Conservation (phyloP, 2,797 vertebrate species). For the Erpetoichthys calabaricus region DNA sequence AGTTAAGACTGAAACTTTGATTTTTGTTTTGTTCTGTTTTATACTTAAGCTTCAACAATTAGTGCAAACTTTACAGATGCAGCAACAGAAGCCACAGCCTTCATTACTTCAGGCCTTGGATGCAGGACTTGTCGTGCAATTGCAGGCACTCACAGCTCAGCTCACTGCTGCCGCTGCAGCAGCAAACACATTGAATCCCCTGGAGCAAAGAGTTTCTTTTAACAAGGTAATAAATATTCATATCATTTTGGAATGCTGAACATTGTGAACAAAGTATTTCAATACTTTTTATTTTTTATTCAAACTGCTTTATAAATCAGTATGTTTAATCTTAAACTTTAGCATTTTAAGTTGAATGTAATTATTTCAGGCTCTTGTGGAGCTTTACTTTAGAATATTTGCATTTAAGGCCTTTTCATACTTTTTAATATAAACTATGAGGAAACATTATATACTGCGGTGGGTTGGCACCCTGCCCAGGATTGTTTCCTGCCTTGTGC, state of each 20-base stretch:
- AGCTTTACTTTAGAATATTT: too few relatives aligned
- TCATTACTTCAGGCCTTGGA: constrained; percentile 91
- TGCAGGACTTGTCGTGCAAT: constrained; percentile 87
- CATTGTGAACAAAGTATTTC: neutral
- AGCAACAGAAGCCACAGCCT: constrained; percentile 95
- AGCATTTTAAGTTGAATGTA: too few relatives aligned
- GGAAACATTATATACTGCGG: too few relatives aligned
- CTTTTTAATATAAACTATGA: too few relatives aligned
- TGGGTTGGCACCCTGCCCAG: too few relatives aligned
- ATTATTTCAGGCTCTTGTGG: too few relatives aligned
- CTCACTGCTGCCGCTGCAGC: constrained; percentile 87
- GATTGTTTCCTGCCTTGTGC: too few relatives aligned
- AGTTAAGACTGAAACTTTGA: neutral
- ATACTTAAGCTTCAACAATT: constrained; percentile 78
- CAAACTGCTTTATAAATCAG: too few relatives aligned
- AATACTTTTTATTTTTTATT: neutral
- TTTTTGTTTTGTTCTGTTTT: constrained; percentile 10
- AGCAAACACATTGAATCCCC: constrained; percentile 75
- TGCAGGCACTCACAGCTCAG: constrained; percentile 92
- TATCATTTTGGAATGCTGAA: neutral
- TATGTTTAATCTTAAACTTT: too few relatives aligned
- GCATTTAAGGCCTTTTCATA: too few relatives aligned
- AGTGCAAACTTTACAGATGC: constrained; percentile 90
- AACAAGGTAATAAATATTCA: constrained; percentile 68
- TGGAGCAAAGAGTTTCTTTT: constrained; percentile 89